A percentile compares a stretch with the other conserved stretches of the same genome.
Evolutionary conservation across 2,797 vertebrate genomes (phyloP).

Genomic region (Macrochelys suwanniensis): DNA sequence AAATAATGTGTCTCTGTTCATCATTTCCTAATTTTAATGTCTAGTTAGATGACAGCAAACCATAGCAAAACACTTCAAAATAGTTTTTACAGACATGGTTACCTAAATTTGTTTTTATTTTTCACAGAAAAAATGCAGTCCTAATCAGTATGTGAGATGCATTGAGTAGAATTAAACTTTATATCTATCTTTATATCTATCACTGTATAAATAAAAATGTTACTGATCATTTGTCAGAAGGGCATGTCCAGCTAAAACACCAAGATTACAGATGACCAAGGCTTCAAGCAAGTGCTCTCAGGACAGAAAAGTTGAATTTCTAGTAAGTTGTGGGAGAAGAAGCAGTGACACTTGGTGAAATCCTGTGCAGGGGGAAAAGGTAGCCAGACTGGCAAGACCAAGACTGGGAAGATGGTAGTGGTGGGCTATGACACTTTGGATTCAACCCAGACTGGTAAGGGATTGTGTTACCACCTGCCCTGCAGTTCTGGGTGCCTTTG

Average conservation of each 20-base stretch:
- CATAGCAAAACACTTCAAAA: neutral
- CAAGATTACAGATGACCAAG: neutral
- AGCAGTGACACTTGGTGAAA: neutral
- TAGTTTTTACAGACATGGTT: neutral
- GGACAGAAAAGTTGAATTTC: neutral
- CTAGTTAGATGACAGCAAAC: neutral
- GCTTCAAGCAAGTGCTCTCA: neutral
- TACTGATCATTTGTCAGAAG: neutral
- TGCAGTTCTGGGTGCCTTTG: neutral
- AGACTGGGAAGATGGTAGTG: neutral
- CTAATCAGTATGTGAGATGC: neutral
- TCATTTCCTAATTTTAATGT: neutral
- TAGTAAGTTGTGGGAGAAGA: neutral
- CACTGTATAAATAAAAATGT: too few species aligned
- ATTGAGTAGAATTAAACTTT: neutral
- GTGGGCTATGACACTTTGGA: neutral
- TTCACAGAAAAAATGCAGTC: neutral
- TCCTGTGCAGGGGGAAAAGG: neutral
- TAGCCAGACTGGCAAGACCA: neutral
- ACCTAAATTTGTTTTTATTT: neutral
- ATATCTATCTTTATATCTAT: too few species aligned
- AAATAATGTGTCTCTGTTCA: neutral
- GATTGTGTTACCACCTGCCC: neutral
- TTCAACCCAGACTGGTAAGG: neutral
- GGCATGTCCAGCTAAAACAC: neutral